A percentile compares a stretch with the other conserved stretches of the same genome.
phyloP scores from a whole-genome alignment of 2,113 vertebrate genomes.

The Alosa alosa region DNA sequence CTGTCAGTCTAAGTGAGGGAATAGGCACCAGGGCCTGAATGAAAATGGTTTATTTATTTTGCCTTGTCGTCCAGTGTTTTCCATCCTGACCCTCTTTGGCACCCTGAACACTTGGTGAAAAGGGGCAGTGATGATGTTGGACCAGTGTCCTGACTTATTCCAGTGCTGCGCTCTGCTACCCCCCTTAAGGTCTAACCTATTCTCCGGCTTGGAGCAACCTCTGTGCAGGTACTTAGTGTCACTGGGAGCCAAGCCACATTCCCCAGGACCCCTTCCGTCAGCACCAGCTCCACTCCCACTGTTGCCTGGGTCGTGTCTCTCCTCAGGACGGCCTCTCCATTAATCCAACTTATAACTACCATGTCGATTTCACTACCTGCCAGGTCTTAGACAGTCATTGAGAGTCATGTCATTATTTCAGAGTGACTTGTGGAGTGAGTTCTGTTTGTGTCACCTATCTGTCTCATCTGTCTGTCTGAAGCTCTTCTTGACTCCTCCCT shows the following conservation, averaged over 20 bases:
- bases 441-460: conserved; percentile 41
- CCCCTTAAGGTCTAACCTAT: conserved; percentile 52
- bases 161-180: conserved; percentile 61
- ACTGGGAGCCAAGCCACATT: conserved; percentile 56
- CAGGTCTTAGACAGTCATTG: conserved; percentile 62
- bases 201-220: conserved; percentile 50
- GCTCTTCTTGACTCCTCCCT: not conserved
- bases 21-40: not conserved
- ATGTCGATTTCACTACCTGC: conserved; percentile 55
- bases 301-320: conserved; percentile 43
- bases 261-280: conserved; percentile 37
- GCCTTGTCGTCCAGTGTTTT: not conserved
- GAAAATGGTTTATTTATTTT: not conserved
- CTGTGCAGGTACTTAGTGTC: conserved; percentile 51
- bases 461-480: conserved; percentile 28
- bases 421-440: conserved; percentile 48
- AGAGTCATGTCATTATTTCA: conserved; percentile 58
- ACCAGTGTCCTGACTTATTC: conserved; percentile 48
- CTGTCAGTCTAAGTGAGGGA: not conserved
- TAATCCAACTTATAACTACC: conserved; percentile 66
- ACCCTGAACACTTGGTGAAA: not conserved
- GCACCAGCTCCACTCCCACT: not conserved
- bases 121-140: not conserved
- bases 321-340: conserved; percentile 50
- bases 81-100: not conserved